Conservation (phyloP, 2,888 invertebrate species). For the Metellina segmentata region DNA sequence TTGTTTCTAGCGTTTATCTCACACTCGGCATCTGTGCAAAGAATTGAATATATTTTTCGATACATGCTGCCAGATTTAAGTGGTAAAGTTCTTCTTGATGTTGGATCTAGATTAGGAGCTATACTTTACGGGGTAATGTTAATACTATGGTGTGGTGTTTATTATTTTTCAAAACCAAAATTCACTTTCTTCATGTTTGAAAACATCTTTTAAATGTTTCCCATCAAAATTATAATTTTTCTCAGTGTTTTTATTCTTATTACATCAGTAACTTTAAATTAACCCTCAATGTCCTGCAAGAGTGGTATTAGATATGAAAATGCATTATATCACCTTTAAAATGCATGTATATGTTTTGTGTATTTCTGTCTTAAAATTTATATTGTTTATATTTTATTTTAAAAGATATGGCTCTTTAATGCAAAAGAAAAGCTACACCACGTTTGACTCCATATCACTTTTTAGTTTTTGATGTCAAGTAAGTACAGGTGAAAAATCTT, state of each 20-base stretch:
- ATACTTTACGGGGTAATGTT: constrained; percentile 85
- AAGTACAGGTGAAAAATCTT: too few species aligned
- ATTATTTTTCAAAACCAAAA: not conserved
- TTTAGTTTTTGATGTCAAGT: too few species aligned
- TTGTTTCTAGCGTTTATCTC: constrained; percentile 83
- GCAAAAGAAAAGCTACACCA: too few species aligned
- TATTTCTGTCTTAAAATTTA: not conserved
- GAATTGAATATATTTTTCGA: constrained; percentile 85
- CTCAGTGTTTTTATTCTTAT: not conserved
- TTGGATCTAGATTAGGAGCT: constrained; percentile 87
- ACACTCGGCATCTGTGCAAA: constrained; percentile 85
- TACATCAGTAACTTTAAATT: not conserved
- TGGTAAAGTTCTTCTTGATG: constrained; percentile 85
- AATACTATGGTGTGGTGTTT: constrained; percentile 30
- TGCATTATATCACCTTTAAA: not conserved
- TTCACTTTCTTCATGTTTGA: not conserved
- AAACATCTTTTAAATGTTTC: not conserved
- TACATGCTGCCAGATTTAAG: constrained; percentile 85
- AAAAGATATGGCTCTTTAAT: too few species aligned
- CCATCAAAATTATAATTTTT: constrained; percentile 6
- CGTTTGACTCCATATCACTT: too few species aligned
- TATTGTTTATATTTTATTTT: too few species aligned
- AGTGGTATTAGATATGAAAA: not conserved
- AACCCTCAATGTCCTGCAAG: not conserved
- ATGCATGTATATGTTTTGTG: not conserved